Conservation (phyloP, 2,113 vertebrate genomes). For the Ctenomys sociabilis region DNA sequence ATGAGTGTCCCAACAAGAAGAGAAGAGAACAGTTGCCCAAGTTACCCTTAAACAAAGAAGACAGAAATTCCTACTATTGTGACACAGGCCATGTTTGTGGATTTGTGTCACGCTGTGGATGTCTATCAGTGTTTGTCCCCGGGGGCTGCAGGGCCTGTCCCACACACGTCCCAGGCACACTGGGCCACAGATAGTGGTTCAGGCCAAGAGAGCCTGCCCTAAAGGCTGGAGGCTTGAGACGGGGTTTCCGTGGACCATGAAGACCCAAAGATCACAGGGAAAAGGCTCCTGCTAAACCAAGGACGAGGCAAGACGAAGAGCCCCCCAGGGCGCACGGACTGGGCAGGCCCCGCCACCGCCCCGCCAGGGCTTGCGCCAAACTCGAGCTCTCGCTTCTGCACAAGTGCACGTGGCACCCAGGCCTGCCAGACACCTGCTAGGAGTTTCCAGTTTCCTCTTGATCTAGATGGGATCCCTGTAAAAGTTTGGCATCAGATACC, state of each 20-base stretch:
- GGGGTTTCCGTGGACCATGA: accelerated
- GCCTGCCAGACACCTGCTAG: not conserved
- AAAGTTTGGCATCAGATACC: not conserved
- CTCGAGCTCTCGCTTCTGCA: accelerated
- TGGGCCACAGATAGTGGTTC: not conserved
- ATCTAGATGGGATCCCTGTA: not conserved
- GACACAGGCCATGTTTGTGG: not conserved
- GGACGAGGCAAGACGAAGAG: accelerated
- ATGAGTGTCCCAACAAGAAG: not conserved
- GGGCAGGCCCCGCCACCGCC: accelerated
- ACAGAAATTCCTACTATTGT: not conserved
- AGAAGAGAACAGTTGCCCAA: not conserved
- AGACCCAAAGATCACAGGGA: accelerated
- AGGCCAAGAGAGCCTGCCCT: accelerated
- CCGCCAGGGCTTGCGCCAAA: accelerated
- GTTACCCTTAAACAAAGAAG: not conserved
- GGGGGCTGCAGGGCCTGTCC: accelerated
- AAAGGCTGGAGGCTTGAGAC: not conserved
- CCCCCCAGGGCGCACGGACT: accelerated
- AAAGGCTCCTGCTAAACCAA: not conserved
- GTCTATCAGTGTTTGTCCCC: not conserved
- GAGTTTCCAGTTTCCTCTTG: not conserved
- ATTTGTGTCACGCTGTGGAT: not conserved
- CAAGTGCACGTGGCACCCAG: accelerated
- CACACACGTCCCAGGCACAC: accelerated